A percentile compares a stretch with the other conserved stretches of the same genome.
Conservation (phyloP, 2,888 invertebrate species). For the Ormyrus labotus region DNA sequence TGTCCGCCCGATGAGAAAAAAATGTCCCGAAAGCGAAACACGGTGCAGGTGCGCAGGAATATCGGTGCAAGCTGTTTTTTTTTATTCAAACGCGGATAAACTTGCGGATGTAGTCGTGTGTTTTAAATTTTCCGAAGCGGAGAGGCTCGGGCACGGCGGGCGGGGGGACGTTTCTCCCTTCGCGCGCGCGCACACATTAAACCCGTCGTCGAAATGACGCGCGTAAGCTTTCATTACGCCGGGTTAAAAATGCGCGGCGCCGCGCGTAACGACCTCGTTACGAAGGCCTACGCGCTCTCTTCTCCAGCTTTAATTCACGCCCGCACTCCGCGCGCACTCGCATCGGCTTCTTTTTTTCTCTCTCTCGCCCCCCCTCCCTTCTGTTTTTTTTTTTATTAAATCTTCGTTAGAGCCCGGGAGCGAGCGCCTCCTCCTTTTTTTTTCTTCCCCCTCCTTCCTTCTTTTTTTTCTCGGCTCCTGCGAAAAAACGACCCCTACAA, state of each 20-base stretch:
- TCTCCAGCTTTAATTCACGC: too few species aligned
- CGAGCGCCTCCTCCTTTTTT: background rate
- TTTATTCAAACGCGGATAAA: conserved; percentile 18
- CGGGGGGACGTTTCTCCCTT: conserved; percentile 23
- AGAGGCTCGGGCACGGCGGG: conserved; percentile 1
- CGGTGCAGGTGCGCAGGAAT: background rate
- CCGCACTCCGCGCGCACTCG: background rate
- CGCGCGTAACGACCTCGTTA: too few species aligned
- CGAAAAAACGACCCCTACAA: conserved; percentile 47
- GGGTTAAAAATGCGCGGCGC: too few species aligned
- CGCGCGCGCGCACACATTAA: background rate
- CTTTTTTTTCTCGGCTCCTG: conserved; percentile 32
- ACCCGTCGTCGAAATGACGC: background rate
- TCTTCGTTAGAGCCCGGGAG: too few species aligned
- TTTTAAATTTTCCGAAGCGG: conserved; percentile 1
- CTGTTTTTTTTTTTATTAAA: background rate
- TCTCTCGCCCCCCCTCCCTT: conserved; percentile 11
- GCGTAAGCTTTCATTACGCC: too few species aligned
- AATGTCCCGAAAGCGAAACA: conserved; percentile 4
- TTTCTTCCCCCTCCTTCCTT: conserved; percentile 15
- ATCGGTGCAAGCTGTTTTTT: conserved; percentile 6
- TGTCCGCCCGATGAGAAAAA: background rate
- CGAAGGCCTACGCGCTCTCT: too few species aligned
- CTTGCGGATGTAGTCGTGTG: background rate
- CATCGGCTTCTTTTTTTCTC: background rate